Evolutionary conservation across 2,113 vertebrate genomes (phyloP).

Genomic region (Felis chaus): DNA sequence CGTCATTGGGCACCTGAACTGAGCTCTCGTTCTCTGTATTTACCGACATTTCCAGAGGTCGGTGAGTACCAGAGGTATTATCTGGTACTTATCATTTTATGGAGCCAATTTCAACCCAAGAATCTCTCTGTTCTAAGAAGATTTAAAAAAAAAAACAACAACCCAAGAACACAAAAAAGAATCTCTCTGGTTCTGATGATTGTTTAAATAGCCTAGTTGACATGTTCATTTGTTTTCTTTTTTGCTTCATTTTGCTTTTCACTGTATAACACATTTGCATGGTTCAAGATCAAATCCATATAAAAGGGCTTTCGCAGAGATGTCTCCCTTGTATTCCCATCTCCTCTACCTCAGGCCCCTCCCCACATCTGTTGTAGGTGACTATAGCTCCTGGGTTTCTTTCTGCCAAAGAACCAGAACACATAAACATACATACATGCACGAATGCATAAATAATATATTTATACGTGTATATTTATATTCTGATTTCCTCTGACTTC

Average conservation of each 20-base stretch:
- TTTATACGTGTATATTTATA: background rate
- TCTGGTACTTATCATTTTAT: background rate
- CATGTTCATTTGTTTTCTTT: background rate
- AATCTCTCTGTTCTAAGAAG: background rate
- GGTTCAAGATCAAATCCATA: background rate
- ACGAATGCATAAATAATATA: background rate
- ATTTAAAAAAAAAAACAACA: background rate
- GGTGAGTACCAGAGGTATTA: background rate
- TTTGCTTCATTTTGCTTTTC: background rate
- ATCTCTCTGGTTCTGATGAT: background rate
- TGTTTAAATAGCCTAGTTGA: background rate
- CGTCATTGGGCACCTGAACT: background rate
- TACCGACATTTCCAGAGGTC: background rate
- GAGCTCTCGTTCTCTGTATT: background rate
- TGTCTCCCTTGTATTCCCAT: background rate
- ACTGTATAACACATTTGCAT: background rate
- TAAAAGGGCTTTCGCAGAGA: background rate
- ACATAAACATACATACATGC: background rate
- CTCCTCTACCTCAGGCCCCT: fast-evolving
- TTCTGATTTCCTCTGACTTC: background rate
- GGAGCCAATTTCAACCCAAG: background rate
- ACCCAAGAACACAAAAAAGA: background rate
- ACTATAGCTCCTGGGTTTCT: background rate
- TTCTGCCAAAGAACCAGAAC: background rate
- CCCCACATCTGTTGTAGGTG: background rate